Evolutionary conservation across 2,113 vertebrate genomes (phyloP), one percentile per base, ranked within the genome.

Genomic region (Lepisosteus oculatus): DNA sequence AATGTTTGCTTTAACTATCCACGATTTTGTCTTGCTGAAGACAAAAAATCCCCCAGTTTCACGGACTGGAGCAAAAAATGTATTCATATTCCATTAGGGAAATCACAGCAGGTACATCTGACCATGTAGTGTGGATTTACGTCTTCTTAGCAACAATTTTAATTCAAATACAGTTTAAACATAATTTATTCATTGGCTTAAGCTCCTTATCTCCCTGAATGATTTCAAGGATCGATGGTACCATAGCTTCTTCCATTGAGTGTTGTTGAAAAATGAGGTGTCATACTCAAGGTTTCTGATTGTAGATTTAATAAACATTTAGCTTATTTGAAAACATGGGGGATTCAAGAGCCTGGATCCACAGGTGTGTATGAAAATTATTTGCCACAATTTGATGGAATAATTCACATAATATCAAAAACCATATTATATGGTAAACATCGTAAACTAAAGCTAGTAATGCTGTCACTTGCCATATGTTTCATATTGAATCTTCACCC

Each of bases 151-250:
- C 61, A 71, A 71, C 65, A 59, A 65, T 44, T 71, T 71, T 70
- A 68, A 73, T 77, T 79, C 74, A 76, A 43, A 63, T 69, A 61
- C 42, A 56, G 57, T 74, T 68, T 65, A 75, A 71, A 67, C 55
- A 15, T 75, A 77, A 80, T 69, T 61, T 74, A 76, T 72, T 73
- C 69, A 73, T 78, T 68, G 73, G 59, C 65, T 73, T 70, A 72
- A 68, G 69, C 67, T 71, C 71, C 69, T 73, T 70, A 78, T 74
- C 72, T 55, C 68, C 61, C 72, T 41, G n/a, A 72, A 62, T 68
- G 54, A 71, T 80, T 69, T 80, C 70, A 78, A 69, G 74, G 67
- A 70, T 76, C 66, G 29, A 54, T 65, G 70, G 76, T 74, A 65
- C 13, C 57, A 70, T 69, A 73, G 45, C 75, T 71, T 17, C 9